A percentile compares a stretch with the other conserved stretches of the same genome.
Conservation (phyloP, 2,888 invertebrate species). For the Lasioglossum pauxillum region DNA sequence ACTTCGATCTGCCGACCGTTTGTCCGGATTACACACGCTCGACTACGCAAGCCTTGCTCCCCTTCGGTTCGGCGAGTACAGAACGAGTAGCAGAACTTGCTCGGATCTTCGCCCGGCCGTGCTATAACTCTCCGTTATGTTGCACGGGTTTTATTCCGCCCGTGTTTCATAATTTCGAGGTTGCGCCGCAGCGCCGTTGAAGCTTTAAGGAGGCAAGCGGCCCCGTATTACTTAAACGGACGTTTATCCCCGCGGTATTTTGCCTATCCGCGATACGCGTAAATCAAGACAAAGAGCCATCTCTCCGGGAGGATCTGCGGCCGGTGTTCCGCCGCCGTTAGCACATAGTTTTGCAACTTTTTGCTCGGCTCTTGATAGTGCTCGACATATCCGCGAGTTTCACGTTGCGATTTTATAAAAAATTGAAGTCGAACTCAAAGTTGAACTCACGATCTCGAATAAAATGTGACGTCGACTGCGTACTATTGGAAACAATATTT, state of each 20-base stretch:
- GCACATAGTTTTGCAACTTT: background rate
- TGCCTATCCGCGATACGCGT: background rate
- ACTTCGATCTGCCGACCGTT: slow-evolving; percentile 6
- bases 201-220: background rate
- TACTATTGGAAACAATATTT: background rate
- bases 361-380: background rate
- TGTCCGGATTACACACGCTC: slow-evolving; percentile 13
- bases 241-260: slow-evolving; percentile 13
- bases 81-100: background rate
- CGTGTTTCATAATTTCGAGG: slow-evolving; percentile 16
- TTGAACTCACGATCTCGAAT: no score
- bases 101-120: background rate
- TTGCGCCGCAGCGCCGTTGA: background rate
- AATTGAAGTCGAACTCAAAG: no score
- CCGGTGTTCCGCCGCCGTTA: background rate
- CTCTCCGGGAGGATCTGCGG: background rate
- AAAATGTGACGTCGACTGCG: background rate
- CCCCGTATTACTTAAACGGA: slow-evolving; percentile 21
- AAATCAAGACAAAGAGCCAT: background rate
- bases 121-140: slow-evolving; percentile 14
- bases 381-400: background rate
- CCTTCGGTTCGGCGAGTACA: background rate
- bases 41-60: background rate
- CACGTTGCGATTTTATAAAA: background rate
- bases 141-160: background rate